phyloP scores from a whole-genome alignment of 2,797 vertebrate species.

The Tamandua tetradactyla region DNA sequence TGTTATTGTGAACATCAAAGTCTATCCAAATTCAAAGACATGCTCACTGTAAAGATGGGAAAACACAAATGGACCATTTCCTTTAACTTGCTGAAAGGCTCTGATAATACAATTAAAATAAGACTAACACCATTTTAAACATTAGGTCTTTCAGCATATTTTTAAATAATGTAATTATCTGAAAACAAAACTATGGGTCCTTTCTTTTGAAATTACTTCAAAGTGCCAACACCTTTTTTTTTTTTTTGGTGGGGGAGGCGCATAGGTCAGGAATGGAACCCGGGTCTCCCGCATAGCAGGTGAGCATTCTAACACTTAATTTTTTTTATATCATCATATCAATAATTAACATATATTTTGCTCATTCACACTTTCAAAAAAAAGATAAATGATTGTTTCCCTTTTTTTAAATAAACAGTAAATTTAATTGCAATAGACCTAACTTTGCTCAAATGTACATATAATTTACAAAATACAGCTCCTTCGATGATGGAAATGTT shows the following conservation, averaged over 20 bases:
- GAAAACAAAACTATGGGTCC: not conserved
- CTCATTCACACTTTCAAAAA: constrained; percentile 28
- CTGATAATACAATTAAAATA: not conserved
- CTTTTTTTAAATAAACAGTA: not conserved
- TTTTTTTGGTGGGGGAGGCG: too few relatives aligned
- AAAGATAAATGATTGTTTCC: not conserved
- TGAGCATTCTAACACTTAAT: too few relatives aligned
- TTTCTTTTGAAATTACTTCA: not conserved
- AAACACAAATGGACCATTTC: not conserved
- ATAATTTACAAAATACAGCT: not conserved
- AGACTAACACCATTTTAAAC: not conserved
- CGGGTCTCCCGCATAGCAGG: too few relatives aligned
- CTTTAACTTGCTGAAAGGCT: not conserved
- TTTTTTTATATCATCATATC: constrained; percentile 8
- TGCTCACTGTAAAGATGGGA: constrained; percentile 31
- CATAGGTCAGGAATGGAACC: too few relatives aligned
- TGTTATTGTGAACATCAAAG: constrained; percentile 16
- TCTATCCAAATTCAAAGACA: constrained; percentile 13
- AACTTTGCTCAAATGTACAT: constrained; percentile 39
- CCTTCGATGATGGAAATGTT: too few relatives aligned
- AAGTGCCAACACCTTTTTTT: not conserved
- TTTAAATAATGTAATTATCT: constrained; percentile 24
- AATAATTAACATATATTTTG: not conserved
- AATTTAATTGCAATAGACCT: constrained; percentile 19
- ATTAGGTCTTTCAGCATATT: not conserved